Base-by-base conservation (phyloP, 2,113 vertebrate species). In the Syrrhaptes paradoxus region DNA sequence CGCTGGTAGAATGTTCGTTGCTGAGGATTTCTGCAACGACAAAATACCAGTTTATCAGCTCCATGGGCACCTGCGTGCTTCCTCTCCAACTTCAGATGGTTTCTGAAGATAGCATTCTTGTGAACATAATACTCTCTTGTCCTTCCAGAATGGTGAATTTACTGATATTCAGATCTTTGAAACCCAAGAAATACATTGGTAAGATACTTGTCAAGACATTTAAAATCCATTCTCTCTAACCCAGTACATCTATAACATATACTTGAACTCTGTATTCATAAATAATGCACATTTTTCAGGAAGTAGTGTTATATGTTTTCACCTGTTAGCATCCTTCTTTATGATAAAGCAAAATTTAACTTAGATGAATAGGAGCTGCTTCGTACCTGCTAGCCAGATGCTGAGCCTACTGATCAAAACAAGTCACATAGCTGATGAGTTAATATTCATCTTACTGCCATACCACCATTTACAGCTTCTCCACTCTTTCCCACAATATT, bases 131-230 rank as follows among this genome's bases (percentile, higher is more conserved):
- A 41, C 49, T 95, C 24, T 91, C 87, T 95, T 95, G 58, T 93
- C 89, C 94, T 96, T 96, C 89, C 91, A 95, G 87, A 97, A 70
- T 76, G 80, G 70, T 91, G 91, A 94, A 96, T 91, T 91, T 91
- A 92, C 91, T 92, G 96, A 65, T 80, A 92, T 75, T 95, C 93
- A 96, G 62, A 89, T 94, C 74, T 91, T 78, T 93, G 93, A 96
- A 95, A 92, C 83, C 62, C 87, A 94, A 94, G 91, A 91, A 95
- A 68, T 92, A 57, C 5, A 6, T 91, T 91, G 89, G 77, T 95
- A 96, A 94, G 93, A 52, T 82, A 54, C 65, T 82, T 79, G 87
- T 91, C 62, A 79, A 91, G 84, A 62, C 49, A 76, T 79, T 81
- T 94, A 46, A 75, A 96, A 87, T 85, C 84, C 89, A 38, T 90